phyloP scores from a whole-genome alignment of 1,140 invertebrate genomes.

The Piezodorus guildinii region DNA sequence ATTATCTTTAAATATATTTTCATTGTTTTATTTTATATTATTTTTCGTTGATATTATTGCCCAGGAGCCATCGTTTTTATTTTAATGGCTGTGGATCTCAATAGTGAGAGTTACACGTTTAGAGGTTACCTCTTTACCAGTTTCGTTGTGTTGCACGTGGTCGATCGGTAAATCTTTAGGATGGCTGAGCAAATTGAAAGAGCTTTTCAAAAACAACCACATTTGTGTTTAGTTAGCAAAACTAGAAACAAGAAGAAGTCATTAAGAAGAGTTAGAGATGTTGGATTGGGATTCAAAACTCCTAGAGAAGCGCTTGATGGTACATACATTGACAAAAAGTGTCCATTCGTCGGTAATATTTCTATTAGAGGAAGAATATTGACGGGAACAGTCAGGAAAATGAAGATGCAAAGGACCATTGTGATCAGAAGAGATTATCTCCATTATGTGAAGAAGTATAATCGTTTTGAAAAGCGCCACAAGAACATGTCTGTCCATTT shows the following conservation, averaged over 20 bases:
- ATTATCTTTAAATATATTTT: too few species aligned
- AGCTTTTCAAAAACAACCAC: conserved; percentile 94
- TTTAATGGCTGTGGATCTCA: too few species aligned
- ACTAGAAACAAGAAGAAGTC: conserved; percentile 52
- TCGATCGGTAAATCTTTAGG: conserved; percentile 19
- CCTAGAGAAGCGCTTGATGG: conserved; percentile 96
- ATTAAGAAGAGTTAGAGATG: conserved; percentile 77
- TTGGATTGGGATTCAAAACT: conserved; percentile 97
- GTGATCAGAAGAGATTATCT: conserved; percentile 96
- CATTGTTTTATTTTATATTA: too few species aligned
- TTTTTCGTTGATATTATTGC: too few species aligned
- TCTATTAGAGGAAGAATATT: conserved; percentile 95
- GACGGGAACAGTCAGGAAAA: conserved; percentile 90
- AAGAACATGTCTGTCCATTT: conserved; percentile 98
- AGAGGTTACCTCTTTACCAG: not conserved
- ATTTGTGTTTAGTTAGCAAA: conserved; percentile 91
- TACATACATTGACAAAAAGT: conserved; percentile 99
- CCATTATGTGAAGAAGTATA: conserved; percentile 97
- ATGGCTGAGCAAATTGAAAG: conserved; percentile 54
- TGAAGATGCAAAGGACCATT: conserved; percentile 98
- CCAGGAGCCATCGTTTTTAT: too few species aligned
- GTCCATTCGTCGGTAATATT: conserved; percentile 97
- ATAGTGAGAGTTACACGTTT: not conserved
- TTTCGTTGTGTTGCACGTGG: not conserved
- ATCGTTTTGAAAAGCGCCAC: conserved; percentile 97